Evolutionary conservation across 2,888 invertebrate genomes (phyloP).

Genomic region (Xiphydria camelus): DNA sequence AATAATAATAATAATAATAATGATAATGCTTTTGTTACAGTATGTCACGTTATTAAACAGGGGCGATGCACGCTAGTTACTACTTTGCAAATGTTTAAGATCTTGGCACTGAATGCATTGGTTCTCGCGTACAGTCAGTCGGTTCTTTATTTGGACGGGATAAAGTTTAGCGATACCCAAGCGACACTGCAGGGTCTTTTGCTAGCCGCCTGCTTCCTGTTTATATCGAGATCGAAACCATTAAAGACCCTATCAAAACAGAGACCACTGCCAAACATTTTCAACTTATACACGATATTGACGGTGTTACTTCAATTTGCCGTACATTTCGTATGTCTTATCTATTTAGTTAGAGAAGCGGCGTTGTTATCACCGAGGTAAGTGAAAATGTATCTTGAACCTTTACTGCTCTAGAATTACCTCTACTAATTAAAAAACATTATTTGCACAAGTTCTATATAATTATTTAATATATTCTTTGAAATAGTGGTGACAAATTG

Average conservation of each 20-base stretch:
- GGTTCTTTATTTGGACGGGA: conserved; percentile 95
- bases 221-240: conserved; percentile 98
- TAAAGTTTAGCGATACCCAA: conserved; percentile 97
- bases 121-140: conserved; percentile 98
- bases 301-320: conserved; percentile 94
- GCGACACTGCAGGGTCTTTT: conserved; percentile 96
- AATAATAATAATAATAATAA: too few species aligned
- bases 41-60: conserved; percentile 99
- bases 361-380: conserved; percentile 71
- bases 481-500: conserved; percentile 61
- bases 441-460: conserved; percentile 2
- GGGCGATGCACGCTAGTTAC: conserved; percentile 98
- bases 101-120: conserved; percentile 95
- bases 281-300: conserved; percentile 94
- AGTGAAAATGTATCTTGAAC: conserved; percentile 33
- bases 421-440: neutral
- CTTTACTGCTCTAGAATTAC: too few species aligned
- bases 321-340: conserved; percentile 89
- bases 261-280: conserved; percentile 96
- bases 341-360: conserved; percentile 86
- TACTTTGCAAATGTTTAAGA: conserved; percentile 99
- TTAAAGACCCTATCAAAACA: conserved; percentile 89
- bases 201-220: conserved; percentile 95
- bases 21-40: conserved; percentile 60
- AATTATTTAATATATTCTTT: conserved; percentile 6